Conservation (phyloP, 2,797 vertebrate species). For the Xenentodon cancila region DNA sequence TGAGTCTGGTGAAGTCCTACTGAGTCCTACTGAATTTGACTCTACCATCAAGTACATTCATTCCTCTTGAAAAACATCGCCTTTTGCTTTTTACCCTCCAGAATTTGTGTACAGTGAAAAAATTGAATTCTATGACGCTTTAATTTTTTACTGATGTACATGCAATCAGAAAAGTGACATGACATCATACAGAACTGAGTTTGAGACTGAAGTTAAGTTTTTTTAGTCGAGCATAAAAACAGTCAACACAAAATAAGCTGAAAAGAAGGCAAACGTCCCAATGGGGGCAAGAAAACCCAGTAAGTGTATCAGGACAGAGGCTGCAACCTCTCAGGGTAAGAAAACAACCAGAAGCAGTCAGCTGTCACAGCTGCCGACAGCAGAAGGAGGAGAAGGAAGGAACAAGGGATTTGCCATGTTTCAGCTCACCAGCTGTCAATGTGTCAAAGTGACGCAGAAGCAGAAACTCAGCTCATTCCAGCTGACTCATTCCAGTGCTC, state of each 20-base stretch:
- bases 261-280: constrained; percentile 1
- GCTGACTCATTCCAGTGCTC: constrained; percentile 21
- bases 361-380: constrained; percentile 44
- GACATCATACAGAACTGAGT: background rate
- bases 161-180: background rate
- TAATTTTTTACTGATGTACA: constrained; percentile 3
- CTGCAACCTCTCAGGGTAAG: constrained; percentile 19
- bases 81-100: too few species aligned
- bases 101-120: too few species aligned
- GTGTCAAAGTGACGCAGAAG: constrained; percentile 44
- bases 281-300: background rate
- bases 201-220: background rate
- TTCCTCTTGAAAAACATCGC: too few species aligned
- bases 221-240: background rate
- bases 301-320: constrained; percentile 16
- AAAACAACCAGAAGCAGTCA: constrained; percentile 23
- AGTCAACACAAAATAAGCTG: background rate
- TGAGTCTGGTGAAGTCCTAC: too few species aligned
- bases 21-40: too few species aligned
- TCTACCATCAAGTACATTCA: too few species aligned
- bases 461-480: constrained; percentile 34
- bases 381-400: constrained; percentile 16
- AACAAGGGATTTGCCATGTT: constrained; percentile 46
- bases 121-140: too few species aligned
- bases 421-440: constrained; percentile 52